These are phyloP conservation scores for Rotaria macrura DNA, from an alignment of 2,888 invertebrate genomes.

Conservation along the genomic window DNA sequence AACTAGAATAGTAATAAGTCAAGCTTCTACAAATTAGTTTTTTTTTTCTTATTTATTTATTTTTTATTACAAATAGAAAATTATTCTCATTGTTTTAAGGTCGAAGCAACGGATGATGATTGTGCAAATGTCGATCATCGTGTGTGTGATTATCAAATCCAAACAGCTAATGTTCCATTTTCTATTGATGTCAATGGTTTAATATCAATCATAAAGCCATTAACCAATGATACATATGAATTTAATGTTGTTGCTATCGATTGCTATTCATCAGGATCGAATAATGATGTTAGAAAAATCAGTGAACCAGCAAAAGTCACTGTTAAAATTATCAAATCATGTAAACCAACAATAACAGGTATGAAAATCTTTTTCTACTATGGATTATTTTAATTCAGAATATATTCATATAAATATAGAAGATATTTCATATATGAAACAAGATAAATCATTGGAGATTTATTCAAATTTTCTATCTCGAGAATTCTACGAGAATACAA, in stretches of 20 bases:
- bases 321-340: constrained; percentile 5
- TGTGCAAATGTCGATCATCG: neutral
- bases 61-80: neutral
- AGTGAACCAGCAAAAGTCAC: neutral
- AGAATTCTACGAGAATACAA: too few species aligned
- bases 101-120: neutral
- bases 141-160: neutral
- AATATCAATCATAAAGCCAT: neutral
- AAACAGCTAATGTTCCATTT: neutral
- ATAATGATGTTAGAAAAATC: neutral
- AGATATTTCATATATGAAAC: too few species aligned
- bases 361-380: neutral
- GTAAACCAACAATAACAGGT: neutral
- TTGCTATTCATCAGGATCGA: neutral
- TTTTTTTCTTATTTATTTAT: neutral
- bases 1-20: neutral
- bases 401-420: too few species aligned
- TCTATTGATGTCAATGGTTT: neutral
- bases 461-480: too few species aligned
- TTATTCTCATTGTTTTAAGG: neutral
- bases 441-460: too few species aligned
- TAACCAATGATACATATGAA: neutral
- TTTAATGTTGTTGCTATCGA: constrained; percentile 5
- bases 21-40: too few species aligned
- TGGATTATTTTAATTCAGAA: too few species aligned